Evolutionary conservation across 2,113 vertebrate species (phyloP).

Genomic region (Gadus macrocephalus): DNA sequence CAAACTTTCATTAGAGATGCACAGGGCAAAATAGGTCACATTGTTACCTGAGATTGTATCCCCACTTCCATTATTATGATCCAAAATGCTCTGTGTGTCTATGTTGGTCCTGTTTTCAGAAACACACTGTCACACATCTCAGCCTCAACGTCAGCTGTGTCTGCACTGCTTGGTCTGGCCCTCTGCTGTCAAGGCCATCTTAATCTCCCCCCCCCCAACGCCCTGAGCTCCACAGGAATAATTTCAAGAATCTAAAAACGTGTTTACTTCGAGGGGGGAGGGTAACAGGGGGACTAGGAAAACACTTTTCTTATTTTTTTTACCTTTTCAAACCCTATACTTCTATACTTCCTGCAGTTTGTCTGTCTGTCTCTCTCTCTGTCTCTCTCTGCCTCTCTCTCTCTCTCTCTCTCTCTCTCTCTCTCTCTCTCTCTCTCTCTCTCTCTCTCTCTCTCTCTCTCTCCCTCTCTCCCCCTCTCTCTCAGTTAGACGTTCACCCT

Average conservation of each 20-base stretch:
- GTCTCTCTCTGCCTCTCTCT: conserved; percentile 3
- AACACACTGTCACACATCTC: no score
- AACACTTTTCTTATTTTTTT: conserved; percentile 49
- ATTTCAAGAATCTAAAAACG: conserved; percentile 5
- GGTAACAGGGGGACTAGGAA: conserved; percentile 22
- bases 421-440: background rate
- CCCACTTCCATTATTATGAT: no score
- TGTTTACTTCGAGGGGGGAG: conserved; percentile 18
- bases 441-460: conserved; percentile 5
- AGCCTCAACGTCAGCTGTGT: background rate
- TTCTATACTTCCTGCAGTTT: conserved; percentile 31
- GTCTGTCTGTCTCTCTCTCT: conserved; percentile 19
- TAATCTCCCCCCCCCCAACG: no score
- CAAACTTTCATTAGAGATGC: no score
- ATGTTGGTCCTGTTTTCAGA: background rate
- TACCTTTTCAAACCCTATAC: conserved; percentile 31
- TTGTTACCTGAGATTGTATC: no score
- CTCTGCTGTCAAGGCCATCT: no score
- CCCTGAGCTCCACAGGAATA: no score
- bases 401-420: background rate
- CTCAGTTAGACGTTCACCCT: no score
- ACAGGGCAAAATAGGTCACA: no score
- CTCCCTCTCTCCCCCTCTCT: background rate
- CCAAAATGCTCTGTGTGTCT: background rate
- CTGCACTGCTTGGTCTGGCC: background rate